These are phyloP conservation scores for Drosophila mayri DNA, from an alignment of 1,140 invertebrate genomes.

Conservation along the genomic window DNA sequence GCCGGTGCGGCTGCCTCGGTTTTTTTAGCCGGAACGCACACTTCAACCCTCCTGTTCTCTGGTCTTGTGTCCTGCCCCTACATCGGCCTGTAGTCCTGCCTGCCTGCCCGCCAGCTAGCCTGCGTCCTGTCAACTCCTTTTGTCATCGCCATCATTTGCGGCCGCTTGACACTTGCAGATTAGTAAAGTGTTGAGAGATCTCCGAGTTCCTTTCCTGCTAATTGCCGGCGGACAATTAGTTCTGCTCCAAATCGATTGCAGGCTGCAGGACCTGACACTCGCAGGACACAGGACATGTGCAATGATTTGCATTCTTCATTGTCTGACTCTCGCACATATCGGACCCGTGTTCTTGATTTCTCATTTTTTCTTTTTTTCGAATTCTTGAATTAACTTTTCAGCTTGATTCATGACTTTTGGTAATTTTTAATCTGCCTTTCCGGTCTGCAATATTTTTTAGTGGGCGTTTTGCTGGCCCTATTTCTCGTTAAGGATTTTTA, in stretches of 20 bases:
- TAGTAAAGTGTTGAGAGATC: conserved; percentile 77
- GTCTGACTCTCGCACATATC: conserved; percentile 55
- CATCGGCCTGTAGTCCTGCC: background rate
- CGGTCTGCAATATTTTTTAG: conserved; percentile 39
- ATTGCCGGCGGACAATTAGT: conserved; percentile 75
- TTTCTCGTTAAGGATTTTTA: conserved; percentile 21
- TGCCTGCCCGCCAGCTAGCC: background rate
- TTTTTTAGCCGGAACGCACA: conserved; percentile 73
- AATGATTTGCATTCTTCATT: conserved; percentile 77
- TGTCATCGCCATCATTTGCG: conserved; percentile 56
- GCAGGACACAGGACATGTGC: conserved; percentile 57
- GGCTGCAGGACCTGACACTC: conserved; percentile 17
- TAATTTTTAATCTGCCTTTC: conserved; percentile 67
- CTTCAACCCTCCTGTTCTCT: conserved; percentile 64
- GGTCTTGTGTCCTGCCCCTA: conserved; percentile 37
- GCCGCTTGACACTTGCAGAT: conserved; percentile 80
- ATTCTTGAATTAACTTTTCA: conserved; percentile 74
- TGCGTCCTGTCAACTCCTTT: conserved; percentile 70
- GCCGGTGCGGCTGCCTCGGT: conserved; percentile 50
- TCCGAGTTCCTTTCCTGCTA: conserved; percentile 69
- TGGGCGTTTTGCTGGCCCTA: conserved; percentile 20
- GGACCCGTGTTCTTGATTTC: conserved; percentile 36
- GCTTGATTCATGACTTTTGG: conserved; percentile 80
- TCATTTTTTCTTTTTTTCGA: background rate
- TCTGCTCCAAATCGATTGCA: conserved; percentile 70